These are phyloP conservation scores for Labroides dimidiatus DNA, from an alignment of 2,797 vertebrate genomes.

Conservation along the genomic window DNA sequence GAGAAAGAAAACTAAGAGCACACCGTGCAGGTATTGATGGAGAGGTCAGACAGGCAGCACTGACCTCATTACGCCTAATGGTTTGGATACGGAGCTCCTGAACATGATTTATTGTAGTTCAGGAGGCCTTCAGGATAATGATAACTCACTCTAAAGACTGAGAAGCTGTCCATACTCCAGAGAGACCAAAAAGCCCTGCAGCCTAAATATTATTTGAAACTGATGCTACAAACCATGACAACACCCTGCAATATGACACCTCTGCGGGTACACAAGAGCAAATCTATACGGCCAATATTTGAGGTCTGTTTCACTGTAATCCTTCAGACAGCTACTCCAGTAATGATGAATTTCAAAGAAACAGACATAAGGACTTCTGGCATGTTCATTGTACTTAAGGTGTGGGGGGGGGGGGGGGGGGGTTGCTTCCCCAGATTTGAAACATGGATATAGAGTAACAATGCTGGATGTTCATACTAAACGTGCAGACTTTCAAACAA, in stretches of 20 bases:
- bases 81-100: slow-evolving; percentile 28
- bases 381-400: background rate
- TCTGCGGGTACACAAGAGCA: background rate
- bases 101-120: slow-evolving; percentile 35
- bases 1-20: background rate
- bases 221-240: slow-evolving; percentile 5
- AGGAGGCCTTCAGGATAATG: slow-evolving; percentile 27
- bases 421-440: too few relatives aligned
- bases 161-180: slow-evolving; percentile 30
- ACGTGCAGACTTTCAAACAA: too few relatives aligned
- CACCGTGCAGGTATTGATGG: slow-evolving; percentile 31
- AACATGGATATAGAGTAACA: too few relatives aligned
- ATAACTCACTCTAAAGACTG: slow-evolving; percentile 21
- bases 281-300: background rate
- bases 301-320: background rate
- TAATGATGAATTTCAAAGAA: background rate
- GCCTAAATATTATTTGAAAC: slow-evolving; percentile 19
- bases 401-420: too few relatives aligned
- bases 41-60: slow-evolving; percentile 37
- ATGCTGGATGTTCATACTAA: too few relatives aligned
- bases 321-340: background rate
- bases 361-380: background rate
- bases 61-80: slow-evolving; percentile 56
- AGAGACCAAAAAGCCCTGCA: slow-evolving; percentile 27
- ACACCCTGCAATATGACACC: slow-evolving; percentile 3